Percentiles rank a stretch among this genome's conserved stretches.
phyloP scores from a whole-genome alignment of 2,888 invertebrate genomes.

The Leptinotarsa juncta region DNA sequence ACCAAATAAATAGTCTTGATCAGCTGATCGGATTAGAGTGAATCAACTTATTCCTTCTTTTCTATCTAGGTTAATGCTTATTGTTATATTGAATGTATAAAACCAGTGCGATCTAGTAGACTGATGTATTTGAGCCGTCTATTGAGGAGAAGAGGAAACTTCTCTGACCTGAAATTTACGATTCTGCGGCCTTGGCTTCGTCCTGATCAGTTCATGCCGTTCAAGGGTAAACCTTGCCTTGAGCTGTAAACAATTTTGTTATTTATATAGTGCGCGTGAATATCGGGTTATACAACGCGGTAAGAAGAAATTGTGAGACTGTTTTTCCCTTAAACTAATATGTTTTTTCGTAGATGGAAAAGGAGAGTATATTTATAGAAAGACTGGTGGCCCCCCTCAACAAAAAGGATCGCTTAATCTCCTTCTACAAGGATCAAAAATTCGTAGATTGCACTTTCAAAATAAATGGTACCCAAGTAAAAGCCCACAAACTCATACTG shows the following conservation, averaged over 20 bases:
- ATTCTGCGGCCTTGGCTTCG: conserved; percentile 54
- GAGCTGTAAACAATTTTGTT: conserved; percentile 42
- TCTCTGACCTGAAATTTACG: conserved; percentile 13
- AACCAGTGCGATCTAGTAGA: neutral
- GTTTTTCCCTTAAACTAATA: conserved; percentile 13
- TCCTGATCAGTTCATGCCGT: conserved; percentile 51
- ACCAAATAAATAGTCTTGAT: neutral
- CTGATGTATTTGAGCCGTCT: neutral
- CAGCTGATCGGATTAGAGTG: conserved; percentile 5
- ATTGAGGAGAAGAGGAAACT: neutral
- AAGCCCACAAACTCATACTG: conserved; percentile 73
- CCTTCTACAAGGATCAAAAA: conserved; percentile 43
- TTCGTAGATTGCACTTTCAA: conserved; percentile 70
- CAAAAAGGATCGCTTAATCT: conserved; percentile 37
- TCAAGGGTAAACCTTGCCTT: conserved; percentile 52
- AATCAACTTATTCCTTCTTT: neutral
- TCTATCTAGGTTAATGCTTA: too few species aligned
- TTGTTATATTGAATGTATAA: neutral
- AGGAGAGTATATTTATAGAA: conserved; percentile 36
- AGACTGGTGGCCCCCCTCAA: conserved; percentile 27
- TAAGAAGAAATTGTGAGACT: conserved; percentile 32
- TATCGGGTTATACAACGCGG: conserved; percentile 29
- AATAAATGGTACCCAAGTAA: conserved; percentile 68
- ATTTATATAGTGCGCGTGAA: conserved; percentile 36
- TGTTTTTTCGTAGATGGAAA: conserved; percentile 37